Evolutionary conservation across 1,140 invertebrate genomes (phyloP), one percentile per base, ranked within the genome.

Genomic region (Musca vetustissima): DNA sequence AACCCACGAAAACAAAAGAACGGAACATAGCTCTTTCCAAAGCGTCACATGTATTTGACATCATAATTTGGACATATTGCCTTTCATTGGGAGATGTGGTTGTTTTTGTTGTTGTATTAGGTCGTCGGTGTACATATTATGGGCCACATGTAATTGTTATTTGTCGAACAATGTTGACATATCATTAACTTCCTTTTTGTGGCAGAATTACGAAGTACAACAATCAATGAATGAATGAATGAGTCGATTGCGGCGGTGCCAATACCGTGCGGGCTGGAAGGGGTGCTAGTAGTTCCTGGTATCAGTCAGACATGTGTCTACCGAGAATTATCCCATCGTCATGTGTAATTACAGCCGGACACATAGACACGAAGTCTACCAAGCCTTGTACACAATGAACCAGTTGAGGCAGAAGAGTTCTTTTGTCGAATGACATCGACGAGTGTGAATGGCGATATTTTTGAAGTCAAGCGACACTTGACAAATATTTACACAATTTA

Each of bases 401-500:
- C 49, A 52, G 49, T 52, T 13, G 21, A 52, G 17, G 49, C 49
- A 19, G 21, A 52, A 52, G 21, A 52, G 21, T 19, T 21, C 8
- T 52, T 21, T 21, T 13, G 36, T 43, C 1, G 13, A 52, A 52
- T 52, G 49, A 59, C 11, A 25, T 15, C 22, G 7, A n/a, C 25
- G 24, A 57, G 53, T 57, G 15, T 57, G 53, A 32, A 25, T 19
- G 17, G 49, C 2, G 24, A 36, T 61, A n/a, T 36, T 14, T 66
- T 66, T 66, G 64, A 50, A 49, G 64, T 66, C 50, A 48, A 66
- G 64, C 64, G 64, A 49, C 64, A 52, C 24, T 52, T 52, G 22
- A 50, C 64, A 48, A 66, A 66, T 66, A 66, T 66, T 66, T 66
- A 52, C 11, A 66, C 64, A 22, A 66, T 52, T 49, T 32, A 66